phyloP scores from a whole-genome alignment of 2,888 invertebrate species.

The Arge pagana region DNA sequence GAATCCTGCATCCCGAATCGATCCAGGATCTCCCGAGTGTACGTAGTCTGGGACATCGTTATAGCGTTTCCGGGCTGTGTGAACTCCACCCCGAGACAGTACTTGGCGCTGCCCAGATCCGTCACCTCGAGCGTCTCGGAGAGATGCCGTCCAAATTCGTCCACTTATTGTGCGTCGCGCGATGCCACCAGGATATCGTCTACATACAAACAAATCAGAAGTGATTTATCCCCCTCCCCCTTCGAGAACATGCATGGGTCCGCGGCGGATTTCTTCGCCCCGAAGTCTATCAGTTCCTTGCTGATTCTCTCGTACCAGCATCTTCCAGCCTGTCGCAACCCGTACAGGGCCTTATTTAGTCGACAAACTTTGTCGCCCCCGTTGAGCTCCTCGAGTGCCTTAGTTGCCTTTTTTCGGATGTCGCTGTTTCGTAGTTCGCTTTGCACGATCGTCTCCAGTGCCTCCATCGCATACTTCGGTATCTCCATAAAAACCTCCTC shows the following conservation, averaged over 20 bases:
- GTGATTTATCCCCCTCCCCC: too few relatives aligned
- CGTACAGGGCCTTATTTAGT: conserved; percentile 27
- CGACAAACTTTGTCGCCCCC: conserved; percentile 22
- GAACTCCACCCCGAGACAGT: conserved; percentile 32
- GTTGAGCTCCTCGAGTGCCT: conserved; percentile 3
- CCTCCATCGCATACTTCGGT: conserved; percentile 22
- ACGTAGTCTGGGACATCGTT: conserved; percentile 25
- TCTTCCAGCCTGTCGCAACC: conserved; percentile 23
- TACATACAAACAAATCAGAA: too few relatives aligned
- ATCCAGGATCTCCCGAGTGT: conserved; percentile 26
- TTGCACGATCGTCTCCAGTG: neutral
- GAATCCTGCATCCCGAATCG: conserved; percentile 28
- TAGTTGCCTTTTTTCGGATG: conserved; percentile 1
- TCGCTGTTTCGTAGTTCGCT: neutral
- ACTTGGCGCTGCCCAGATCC: conserved; percentile 23
- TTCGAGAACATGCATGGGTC: conserved; percentile 10
- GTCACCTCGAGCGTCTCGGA: conserved; percentile 26
- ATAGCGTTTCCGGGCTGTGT: conserved; percentile 19
- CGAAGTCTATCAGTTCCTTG: neutral
- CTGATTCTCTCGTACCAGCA: conserved; percentile 22
- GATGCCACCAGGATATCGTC: too few relatives aligned
- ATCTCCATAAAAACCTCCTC: conserved; percentile 30
- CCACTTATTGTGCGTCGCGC: too few relatives aligned
- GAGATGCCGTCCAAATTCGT: too few relatives aligned
- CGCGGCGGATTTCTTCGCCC: neutral